Base-by-base conservation (phyloP, 2,797 vertebrate species). In the Arctocebus calabarensis region DNA sequence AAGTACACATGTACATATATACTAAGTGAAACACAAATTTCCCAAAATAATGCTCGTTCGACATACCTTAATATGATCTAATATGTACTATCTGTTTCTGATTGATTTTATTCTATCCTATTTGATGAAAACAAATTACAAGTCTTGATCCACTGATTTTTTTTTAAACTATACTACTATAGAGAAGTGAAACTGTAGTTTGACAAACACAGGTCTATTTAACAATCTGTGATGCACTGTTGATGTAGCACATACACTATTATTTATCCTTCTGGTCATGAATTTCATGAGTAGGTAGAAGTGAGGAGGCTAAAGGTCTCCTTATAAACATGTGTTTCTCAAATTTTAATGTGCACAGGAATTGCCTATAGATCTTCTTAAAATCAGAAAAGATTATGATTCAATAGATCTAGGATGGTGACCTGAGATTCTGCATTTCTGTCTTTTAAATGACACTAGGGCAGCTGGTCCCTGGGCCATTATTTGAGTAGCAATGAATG, bases 161-260 rank as follows among this genome's bases (percentile, higher is more conserved):
- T 22, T 83, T 82, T 88, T 34, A 70, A 40, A 25, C 23, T 34
- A 74, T 94, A 37, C 10, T 68, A 85, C 73, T 85, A 29, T 14
- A 84, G 40, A 34, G 75, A 25, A 22, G 6, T 37, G 20, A 66
- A 68, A 55, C 52, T 73, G 29, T 37, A 77, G 37, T 83, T 88
- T 84, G 37, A 79, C 27, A 78, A 75, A 84, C 37, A 92, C 25
- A 91, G 27, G 40, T 62, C 29, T 78, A 59, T 45, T 94, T 96
- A 91, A 84, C 66, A 87, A 88, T 27, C 19, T 75, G 43, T 57
- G 34, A 57, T 66, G 9, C 52, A 7, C 62, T 45, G 64, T 11
- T 78, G 73, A 43, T 32, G 34, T 32, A 84, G 29, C 17, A 55
- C 64, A 84, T 91, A 12, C 48, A 52, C 13, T 45, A 52, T 52